A percentile compares a stretch with the other conserved stretches of the same genome.
Evolutionary conservation across 2,888 invertebrate genomes (phyloP).

Genomic region (Polydesmus complanatus): DNA sequence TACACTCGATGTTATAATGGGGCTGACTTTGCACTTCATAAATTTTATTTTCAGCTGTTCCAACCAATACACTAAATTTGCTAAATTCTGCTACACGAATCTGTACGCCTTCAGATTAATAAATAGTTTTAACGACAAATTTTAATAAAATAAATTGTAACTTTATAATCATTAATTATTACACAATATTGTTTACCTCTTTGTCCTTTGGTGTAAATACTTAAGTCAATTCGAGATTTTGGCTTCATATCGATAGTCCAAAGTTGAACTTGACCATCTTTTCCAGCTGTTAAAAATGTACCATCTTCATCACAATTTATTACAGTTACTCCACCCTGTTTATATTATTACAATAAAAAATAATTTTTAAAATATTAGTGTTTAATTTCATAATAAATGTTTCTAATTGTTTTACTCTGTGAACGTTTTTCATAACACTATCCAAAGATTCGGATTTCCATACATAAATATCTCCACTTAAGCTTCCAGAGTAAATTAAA

Average conservation of each 20-base stretch:
- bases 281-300: constrained; percentile 34
- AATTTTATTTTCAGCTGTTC: constrained; percentile 34
- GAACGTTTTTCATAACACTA: constrained; percentile 29
- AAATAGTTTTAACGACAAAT: no score
- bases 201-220: background rate
- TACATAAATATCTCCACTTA: constrained; percentile 34
- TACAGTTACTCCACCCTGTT: constrained; percentile 20
- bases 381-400: background rate
- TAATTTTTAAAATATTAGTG: background rate
- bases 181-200: background rate
- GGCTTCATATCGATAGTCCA: constrained; percentile 32
- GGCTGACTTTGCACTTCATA: constrained; percentile 26
- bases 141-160: background rate
- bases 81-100: background rate
- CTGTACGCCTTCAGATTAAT: background rate
- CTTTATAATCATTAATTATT: background rate
- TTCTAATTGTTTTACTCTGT: constrained; percentile 27
- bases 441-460: constrained; percentile 31
- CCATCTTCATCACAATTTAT: constrained; percentile 25
- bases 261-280: constrained; percentile 33
- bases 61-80: constrained; percentile 29
- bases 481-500: constrained; percentile 29
- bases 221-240: constrained; percentile 14
- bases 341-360: background rate
- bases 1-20: constrained; percentile 12